Base-by-base conservation (phyloP, 2,113 vertebrate genomes). In the Neogobius melanostomus region DNA sequence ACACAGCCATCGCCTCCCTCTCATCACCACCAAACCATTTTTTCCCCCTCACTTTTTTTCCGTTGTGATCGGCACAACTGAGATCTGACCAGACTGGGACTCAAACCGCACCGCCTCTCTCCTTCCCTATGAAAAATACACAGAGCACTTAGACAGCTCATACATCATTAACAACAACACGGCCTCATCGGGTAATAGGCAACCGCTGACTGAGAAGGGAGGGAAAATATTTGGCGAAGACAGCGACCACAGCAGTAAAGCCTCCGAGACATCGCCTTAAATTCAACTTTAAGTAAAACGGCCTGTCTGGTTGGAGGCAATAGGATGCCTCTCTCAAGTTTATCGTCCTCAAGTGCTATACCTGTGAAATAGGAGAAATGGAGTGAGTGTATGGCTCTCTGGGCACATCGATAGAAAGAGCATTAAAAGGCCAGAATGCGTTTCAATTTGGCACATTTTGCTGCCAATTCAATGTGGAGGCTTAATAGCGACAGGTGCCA, bases 161-260 rank as follows among this genome's bases (percentile, higher is more conserved):
- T 68, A 75, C 66, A 76, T 71, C 65, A 84, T 79, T 79, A 69
- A 66, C 61, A 64, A 64, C 43, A 62, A 79, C 75, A 67, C 16
- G 51, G 72, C 71, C 21, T 54, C 10, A 9, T n/a, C 59, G 53
- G 12, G 52, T 46, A 64, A 54, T 21, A 62, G 76, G 65, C 68
- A 60, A 71, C 48, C 61, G 56, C 69, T 65, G 72, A 16, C 53
- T 10, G 42, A 67, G 42, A 69, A 16, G 46, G 66, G 49, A 65
- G 17, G 48, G 64, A 6, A 43, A 54, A 69, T 65, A 28, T 63
- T 56, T 64, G 12, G n/a, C 65, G 47, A 70, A 68, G 62, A 49
- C 46, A 59, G 14, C 50, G 21, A 46, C 44, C 44, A 47, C 61
- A 64, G 61, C 44, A 63, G 42, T 21, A n/a, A n/a, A 47, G 61